Conservation (phyloP, 1,140 invertebrate species). For the Hycleus phaleratus region DNA sequence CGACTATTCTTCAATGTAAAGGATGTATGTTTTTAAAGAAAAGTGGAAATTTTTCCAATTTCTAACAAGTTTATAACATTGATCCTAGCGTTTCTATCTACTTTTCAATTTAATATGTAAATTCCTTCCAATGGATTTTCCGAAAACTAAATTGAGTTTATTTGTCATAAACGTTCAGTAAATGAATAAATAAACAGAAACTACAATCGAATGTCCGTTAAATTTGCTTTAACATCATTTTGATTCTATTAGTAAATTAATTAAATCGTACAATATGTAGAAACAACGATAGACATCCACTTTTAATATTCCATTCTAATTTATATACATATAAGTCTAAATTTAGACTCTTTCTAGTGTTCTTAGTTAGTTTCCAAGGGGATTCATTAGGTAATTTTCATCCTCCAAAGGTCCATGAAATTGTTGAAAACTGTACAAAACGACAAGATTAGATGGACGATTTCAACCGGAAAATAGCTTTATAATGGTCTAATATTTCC, state of each 20-base stretch:
- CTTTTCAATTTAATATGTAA: too few species aligned
- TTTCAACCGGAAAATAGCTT: constrained; percentile 9
- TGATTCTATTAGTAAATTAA: not conserved
- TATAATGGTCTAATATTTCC: not conserved
- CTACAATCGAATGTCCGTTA: not conserved
- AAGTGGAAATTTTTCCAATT: too few species aligned
- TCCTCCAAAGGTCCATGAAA: not conserved
- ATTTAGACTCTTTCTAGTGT: too few species aligned
- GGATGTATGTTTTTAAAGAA: too few species aligned
- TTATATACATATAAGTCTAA: too few species aligned
- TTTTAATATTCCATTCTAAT: too few species aligned
- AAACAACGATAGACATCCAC: too few species aligned
- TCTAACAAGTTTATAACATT: too few species aligned
- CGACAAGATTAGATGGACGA: constrained; percentile 2
- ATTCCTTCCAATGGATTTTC: too few species aligned
- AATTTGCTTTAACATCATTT: not conserved
- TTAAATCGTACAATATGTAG: not conserved
- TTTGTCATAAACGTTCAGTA: not conserved
- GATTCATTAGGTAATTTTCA: not conserved
- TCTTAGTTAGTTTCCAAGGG: not conserved
- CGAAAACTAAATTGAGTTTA: not conserved
- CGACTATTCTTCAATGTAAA: too few species aligned
- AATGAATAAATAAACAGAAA: not conserved
- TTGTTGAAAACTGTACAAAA: not conserved
- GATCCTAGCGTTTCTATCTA: too few species aligned